These are phyloP conservation scores for Orycteropus afer DNA, from an alignment of 2,113 vertebrate genomes.

Conservation along the genomic window DNA sequence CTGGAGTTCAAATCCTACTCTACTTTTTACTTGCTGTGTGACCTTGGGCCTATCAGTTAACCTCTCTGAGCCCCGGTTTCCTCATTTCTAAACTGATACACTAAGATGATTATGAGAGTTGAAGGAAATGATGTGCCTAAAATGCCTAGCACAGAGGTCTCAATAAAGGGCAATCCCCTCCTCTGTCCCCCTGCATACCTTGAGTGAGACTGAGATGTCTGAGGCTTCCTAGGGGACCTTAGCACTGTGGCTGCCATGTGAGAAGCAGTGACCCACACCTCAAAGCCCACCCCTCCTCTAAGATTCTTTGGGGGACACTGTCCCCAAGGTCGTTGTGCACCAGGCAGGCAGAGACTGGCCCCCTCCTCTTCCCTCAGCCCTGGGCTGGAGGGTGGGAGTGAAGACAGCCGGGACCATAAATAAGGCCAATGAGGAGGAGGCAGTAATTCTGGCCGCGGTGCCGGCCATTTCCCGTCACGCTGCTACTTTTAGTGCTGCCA, in stretches of 20 bases:
- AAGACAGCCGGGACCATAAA: conserved; percentile 14
- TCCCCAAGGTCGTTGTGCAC: neutral
- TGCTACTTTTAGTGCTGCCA: conserved; percentile 24
- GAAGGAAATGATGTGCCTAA: neutral
- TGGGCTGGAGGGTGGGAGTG: neutral
- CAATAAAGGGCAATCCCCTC: neutral
- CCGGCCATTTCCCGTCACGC: neutral
- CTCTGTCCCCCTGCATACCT: neutral
- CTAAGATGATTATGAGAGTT: neutral
- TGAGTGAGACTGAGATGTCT: neutral
- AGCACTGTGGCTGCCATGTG: neutral
- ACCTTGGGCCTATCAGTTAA: neutral
- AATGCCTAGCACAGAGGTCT: neutral
- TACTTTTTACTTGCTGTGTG: neutral
- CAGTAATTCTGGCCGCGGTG: neutral
- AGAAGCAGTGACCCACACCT: neutral
- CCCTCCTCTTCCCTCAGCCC: no score
- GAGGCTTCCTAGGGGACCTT: neutral
- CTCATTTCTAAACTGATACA: conserved; percentile 30
- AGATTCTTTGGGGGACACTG: neutral
- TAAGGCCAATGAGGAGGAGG: neutral
- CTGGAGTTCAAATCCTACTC: neutral
- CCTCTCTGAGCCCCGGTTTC: neutral
- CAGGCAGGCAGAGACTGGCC: neutral
- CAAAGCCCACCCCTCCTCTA: no score